A percentile compares a stretch with the other conserved stretches of the same genome.
These are phyloP conservation scores for Trichomalopsis sarcophagae DNA, from an alignment of 1,140 invertebrate species.

Conservation along the genomic window DNA sequence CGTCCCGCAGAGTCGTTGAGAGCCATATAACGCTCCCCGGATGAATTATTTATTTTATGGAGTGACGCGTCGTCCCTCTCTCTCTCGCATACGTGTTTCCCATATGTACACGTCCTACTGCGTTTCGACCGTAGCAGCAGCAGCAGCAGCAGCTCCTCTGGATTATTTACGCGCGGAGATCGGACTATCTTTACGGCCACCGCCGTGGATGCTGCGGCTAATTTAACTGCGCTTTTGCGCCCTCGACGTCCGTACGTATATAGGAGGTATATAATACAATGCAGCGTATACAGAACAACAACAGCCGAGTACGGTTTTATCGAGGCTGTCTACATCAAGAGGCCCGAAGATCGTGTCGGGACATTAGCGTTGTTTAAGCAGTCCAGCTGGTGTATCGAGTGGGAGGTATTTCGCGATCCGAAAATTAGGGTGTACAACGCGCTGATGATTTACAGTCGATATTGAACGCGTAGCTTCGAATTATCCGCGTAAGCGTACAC, in stretches of 20 bases:
- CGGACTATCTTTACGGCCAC: constrained; percentile 4
- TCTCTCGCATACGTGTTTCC: not conserved
- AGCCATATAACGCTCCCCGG: not conserved
- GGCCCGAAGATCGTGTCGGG: not conserved
- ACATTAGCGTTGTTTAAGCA: not conserved
- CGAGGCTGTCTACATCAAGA: not conserved
- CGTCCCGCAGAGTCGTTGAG: constrained; percentile 5
- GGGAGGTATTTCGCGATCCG: not conserved
- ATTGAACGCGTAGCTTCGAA: not conserved
- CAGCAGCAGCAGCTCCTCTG: not conserved
- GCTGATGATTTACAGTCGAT: not conserved
- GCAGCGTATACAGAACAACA: not conserved
- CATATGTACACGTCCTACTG: not conserved
- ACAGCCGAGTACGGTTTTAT: not conserved
- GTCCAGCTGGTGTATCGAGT: not conserved
- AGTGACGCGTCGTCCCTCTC: constrained; percentile 33
- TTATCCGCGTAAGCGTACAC: not conserved
- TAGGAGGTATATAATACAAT: not conserved
- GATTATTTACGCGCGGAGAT: constrained; percentile 34
- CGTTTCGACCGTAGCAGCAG: not conserved
- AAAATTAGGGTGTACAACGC: constrained; percentile 4
- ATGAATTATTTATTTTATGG: constrained; percentile 47
- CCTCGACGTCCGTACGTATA: not conserved
- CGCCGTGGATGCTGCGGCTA: not conserved
- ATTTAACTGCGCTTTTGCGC: constrained; percentile 24